Conservation (phyloP, 2,113 vertebrate genomes). For the Cyanistes caeruleus region DNA sequence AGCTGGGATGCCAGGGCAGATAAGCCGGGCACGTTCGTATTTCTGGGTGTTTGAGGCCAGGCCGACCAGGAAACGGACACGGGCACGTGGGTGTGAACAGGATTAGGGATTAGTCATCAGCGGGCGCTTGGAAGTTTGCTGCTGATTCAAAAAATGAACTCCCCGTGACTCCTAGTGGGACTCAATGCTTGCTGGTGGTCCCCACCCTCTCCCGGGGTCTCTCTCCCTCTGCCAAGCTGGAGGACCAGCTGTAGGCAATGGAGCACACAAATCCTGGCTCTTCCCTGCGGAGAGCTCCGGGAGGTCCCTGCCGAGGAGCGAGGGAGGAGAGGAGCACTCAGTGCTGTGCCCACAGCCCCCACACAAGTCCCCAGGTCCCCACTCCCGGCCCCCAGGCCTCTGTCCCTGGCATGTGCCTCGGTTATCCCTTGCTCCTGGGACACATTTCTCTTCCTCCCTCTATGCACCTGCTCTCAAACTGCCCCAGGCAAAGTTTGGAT, state of each 20-base stretch:
- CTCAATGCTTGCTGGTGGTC: background rate
- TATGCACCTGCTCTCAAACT: background rate
- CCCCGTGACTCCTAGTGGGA: background rate
- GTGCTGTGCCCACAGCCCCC: background rate
- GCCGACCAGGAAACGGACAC: background rate
- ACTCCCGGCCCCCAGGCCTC: background rate
- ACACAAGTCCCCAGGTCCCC: rapidly evolving
- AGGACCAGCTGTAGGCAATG: background rate
- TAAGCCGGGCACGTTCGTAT: background rate
- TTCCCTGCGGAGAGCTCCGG: rapidly evolving
- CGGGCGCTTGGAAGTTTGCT: background rate
- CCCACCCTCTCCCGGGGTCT: background rate
- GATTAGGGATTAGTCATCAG: background rate
- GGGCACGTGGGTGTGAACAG: background rate
- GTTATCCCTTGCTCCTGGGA: no score
- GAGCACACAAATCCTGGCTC: background rate
- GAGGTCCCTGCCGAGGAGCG: background rate
- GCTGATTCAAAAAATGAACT: background rate
- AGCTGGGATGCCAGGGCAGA: no score
- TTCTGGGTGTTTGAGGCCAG: background rate
- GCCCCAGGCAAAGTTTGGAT: background rate
- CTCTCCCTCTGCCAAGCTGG: background rate
- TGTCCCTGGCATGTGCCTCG: background rate
- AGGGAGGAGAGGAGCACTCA: background rate
- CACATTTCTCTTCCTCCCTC: background rate